Evolutionary conservation across 1,140 invertebrate species (phyloP).

Genomic region (Hyles euphorbiae): DNA sequence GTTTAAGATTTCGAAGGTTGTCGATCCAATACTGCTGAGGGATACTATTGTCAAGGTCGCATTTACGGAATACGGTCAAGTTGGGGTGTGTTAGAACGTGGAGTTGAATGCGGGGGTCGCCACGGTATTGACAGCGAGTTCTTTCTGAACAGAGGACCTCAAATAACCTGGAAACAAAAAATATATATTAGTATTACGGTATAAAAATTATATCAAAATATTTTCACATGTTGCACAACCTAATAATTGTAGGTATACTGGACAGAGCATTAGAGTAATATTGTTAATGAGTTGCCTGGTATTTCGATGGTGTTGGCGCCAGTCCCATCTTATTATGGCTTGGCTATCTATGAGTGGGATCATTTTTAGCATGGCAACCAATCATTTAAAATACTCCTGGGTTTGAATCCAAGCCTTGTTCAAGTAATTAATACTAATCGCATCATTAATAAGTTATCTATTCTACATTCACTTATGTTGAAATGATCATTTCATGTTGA

Average conservation of each 20-base stretch:
- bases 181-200: not conserved
- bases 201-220: not conserved
- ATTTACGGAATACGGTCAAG: slow-evolving; percentile 65
- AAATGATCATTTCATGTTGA: no score
- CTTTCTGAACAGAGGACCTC: slow-evolving; percentile 69
- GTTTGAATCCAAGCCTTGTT: no score
- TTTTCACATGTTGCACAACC: not conserved
- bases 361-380: no score
- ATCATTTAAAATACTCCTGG: no score
- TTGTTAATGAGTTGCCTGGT: not conserved
- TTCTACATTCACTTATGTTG: no score
- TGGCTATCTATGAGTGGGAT: not conserved
- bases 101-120: slow-evolving; percentile 62
- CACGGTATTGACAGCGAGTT: slow-evolving; percentile 52
- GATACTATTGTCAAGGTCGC: slow-evolving; percentile 61
- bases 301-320: not conserved
- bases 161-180: slow-evolving; percentile 63
- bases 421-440: no score
- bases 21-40: slow-evolving; percentile 65
- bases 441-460: no score
- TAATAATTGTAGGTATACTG: not conserved
- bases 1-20: slow-evolving; percentile 50
- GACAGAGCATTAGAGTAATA: not conserved
- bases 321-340: not conserved
- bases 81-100: slow-evolving; percentile 62